Evolutionary conservation across 2,888 invertebrate genomes (phyloP), one percentile per base, ranked within the genome.

Genomic region (Pheosia tremula): DNA sequence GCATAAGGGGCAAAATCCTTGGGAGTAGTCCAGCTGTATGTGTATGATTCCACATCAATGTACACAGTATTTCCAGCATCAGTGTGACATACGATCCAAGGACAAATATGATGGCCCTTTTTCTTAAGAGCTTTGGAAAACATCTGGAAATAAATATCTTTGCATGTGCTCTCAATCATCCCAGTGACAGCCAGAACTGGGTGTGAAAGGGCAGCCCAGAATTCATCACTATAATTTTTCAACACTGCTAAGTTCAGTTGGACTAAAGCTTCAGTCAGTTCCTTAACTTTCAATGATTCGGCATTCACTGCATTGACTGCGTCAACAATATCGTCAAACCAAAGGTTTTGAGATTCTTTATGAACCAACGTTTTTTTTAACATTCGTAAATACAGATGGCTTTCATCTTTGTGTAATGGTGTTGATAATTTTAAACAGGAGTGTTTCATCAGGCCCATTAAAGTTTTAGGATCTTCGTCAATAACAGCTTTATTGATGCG

Each of bases 401-500:
- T 88, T 78, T 95, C 94, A 36, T 92, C 91, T 66, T 90, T 90
- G 55, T 89, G 91, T 52, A 93, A 80, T 5, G 88, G 79, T 52
- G 84, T 83, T 5, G 88, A 72, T 13, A 94, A 76, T 72, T 94
- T 94, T 3, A 94, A 79, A 63, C 89, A 86, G 11, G 94, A 85
- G 73, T 89, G 91, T 71, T 91, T 91, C 55, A 96, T 83, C 36
- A 94, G 83, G 39, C 72, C 68, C 82, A 95, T 89, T 58, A 96
- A 87, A 38, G 72, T 69, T 45, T 72, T 63, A 1, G 68, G 85
- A 78, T 95, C 93, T 69, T 95, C 95, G 53, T 91, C 88, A 64
- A 89, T 82, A 24, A 96, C 95, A 37, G 95, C 94, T 62, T 91
- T 89, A 78, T 96, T 96, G 58, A 96, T 94, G 61, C 86, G 84